Base-by-base conservation (phyloP, 1,140 invertebrate genomes). In the Drosophila asahinai region DNA sequence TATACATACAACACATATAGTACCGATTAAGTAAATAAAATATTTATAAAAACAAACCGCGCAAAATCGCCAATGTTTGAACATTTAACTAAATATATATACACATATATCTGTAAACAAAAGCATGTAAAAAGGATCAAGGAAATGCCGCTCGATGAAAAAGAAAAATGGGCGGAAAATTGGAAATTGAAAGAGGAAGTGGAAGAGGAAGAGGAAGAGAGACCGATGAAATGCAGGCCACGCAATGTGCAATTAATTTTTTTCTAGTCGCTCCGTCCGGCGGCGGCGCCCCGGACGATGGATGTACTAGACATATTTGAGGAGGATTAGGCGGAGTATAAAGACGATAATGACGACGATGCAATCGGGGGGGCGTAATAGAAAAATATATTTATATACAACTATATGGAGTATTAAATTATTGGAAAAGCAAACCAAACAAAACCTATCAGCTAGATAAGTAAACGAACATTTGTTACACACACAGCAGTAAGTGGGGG, bases 351-450 rank as follows among this genome's bases (percentile, higher is more conserved):
- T 52, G 68, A 75, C 55, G 73, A 84, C 67, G 71, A 79, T 81
- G 71, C 80, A 86, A 83, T 73, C 67, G 75, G 77, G 54, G 73
- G 72, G 77, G 73, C 83, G 80, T 91, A 90, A 92, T 92, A 90
- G 86, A 92, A 91, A 92, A 92, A 91, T 92, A 91, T 90, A 91
- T 92, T 90, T 90, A 91, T 91, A 91, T 91, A 90, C 82, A 91
- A 90, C 73, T 89, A 89, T 80, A 79, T 83, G 74, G 59, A 81
- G 65, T 91, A 91, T 87, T 83, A 82, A 87, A 83, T 83, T 87
- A 87, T 89, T 89, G 77, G 81, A 89, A 81, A 77, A 84, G 80
- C 77, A 83, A 70, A 79, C 72, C 67, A 76, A 71, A 62, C 45
- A 73, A 82, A 76, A 89, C 86, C 84, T 87, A 87, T 83, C 83